These are phyloP conservation scores for Catalaphyllia jardinei DNA, from an alignment of 64 coral and sea anemone species.

Conservation along the genomic window DNA sequence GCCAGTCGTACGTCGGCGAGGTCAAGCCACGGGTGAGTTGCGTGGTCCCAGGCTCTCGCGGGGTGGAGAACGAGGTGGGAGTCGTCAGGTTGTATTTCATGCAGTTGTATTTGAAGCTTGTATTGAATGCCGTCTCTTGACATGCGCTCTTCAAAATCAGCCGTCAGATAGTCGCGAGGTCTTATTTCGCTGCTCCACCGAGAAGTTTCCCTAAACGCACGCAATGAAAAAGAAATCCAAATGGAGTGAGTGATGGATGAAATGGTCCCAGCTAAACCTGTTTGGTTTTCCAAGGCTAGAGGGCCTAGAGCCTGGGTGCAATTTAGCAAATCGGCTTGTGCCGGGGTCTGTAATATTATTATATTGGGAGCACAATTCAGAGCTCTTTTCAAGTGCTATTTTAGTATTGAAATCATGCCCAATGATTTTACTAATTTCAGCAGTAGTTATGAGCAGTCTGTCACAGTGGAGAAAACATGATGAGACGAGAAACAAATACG, in stretches of 20 bases:
- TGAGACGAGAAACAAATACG: no score
- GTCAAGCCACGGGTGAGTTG: slow-evolving; percentile 76
- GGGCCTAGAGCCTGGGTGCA: no score
- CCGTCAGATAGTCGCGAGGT: slow-evolving; percentile 26
- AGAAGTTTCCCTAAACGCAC: neutral
- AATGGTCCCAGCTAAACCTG: no score
- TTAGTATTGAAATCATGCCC: no score
- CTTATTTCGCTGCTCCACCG: neutral
- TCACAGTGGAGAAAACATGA: no score
- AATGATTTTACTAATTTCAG: no score
- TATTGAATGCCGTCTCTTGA: slow-evolving; percentile 37
- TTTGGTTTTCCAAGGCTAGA: no score
- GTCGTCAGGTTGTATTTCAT: slow-evolving; percentile 57
- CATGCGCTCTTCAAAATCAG: slow-evolving; percentile 41
- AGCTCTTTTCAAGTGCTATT: no score
- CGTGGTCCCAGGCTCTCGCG: slow-evolving; percentile 61
- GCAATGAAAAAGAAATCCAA: neutral
- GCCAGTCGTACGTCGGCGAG: slow-evolving; percentile 62
- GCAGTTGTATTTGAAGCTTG: slow-evolving; percentile 77
- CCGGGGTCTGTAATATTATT: no score
- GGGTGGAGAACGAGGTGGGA: slow-evolving; percentile 59
- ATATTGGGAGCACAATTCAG: no score
- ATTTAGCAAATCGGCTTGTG: no score
- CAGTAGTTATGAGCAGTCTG: no score
- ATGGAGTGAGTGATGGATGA: neutral